A percentile compares a stretch with the other conserved stretches of the same genome.
phyloP scores from a whole-genome alignment of 2,797 vertebrate species.

The Vultur gryphus region DNA sequence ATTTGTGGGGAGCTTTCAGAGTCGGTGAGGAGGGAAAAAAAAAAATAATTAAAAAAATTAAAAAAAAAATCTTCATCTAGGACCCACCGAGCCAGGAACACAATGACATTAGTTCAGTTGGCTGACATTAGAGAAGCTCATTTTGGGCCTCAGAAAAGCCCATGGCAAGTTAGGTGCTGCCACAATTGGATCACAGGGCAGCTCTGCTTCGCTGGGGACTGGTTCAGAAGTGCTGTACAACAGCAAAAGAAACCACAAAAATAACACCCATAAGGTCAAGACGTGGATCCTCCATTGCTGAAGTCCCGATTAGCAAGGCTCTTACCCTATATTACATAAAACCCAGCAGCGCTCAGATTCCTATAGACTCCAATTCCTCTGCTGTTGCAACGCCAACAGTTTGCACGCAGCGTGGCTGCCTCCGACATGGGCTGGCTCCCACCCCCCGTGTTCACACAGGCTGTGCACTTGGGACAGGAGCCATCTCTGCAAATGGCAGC shows the following conservation, averaged over 20 bases:
- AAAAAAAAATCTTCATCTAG: neutral
- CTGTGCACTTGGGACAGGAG: neutral
- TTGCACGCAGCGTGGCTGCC: neutral
- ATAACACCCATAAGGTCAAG: neutral
- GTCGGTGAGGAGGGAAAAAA: neutral
- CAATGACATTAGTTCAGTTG: neutral
- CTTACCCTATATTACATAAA: neutral
- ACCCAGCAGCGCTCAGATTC: neutral
- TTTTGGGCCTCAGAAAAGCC: neutral
- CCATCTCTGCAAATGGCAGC: neutral
- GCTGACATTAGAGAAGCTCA: neutral
- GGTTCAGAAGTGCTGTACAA: neutral
- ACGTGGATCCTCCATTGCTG: accelerated
- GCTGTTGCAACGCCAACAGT: neutral
- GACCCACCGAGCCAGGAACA: neutral
- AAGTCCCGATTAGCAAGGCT: neutral
- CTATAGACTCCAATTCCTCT: neutral
- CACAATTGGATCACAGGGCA: neutral
- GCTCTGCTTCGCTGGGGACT: neutral
- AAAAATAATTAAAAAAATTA: no score
- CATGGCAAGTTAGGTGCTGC: neutral
- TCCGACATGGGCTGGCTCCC: accelerated
- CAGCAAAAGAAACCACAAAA: neutral
- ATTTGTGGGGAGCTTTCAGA: neutral
- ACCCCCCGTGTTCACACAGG: accelerated